Evolutionary conservation across 2,113 vertebrate species (phyloP), one percentile per base, ranked within the genome.

Genomic region (Phainopepla nitens): DNA sequence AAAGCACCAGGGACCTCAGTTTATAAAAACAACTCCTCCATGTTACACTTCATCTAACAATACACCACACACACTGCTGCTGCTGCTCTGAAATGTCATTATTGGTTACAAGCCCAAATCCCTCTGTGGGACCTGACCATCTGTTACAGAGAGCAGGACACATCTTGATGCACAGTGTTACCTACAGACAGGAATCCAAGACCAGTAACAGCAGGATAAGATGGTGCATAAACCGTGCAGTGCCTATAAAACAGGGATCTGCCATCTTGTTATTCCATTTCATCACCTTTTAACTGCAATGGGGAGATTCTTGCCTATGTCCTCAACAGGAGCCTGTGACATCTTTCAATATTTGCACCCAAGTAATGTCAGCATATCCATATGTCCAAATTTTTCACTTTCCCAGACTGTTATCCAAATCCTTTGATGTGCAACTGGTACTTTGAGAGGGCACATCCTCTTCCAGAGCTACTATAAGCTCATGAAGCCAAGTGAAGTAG

Each of bases 101-200:
- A 49, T 27, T 96, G 73, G 89, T 87, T 53, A 71, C 35, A 84
- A 96, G 83, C 84, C 95, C 94, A 93, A 94, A 96, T 89, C 83
- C 73, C 89, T 78, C 70, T 33, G 51, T 62, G 93, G 79, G 93
- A 61, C 65, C 66, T 89, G 61, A 76, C 93, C 93, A 93, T 87
- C 81, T 95, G 93, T 61, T 94, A 39, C 0, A 0, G 56, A 87
- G 45, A 87, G 24, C 57, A 87, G 91, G 84, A 93, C 65, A 36
- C 69, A 60, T 42, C 70, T 64, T 78, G 69, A 69, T 44, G 51
- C 16, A 53, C 70, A 49, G 7, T 44, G 42, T 79, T 78, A 84
- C 90, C 89, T 79, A 36, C 0, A 0, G 61, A 72, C 66, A 60
- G 47, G 75, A 85, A 95, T 76, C 51, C 21, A 77, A 84, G 66